Percentiles rank a stretch among this genome's conserved stretches.
Conservation (phyloP, 2,797 vertebrate genomes). For the Sebastes matsubarae region DNA sequence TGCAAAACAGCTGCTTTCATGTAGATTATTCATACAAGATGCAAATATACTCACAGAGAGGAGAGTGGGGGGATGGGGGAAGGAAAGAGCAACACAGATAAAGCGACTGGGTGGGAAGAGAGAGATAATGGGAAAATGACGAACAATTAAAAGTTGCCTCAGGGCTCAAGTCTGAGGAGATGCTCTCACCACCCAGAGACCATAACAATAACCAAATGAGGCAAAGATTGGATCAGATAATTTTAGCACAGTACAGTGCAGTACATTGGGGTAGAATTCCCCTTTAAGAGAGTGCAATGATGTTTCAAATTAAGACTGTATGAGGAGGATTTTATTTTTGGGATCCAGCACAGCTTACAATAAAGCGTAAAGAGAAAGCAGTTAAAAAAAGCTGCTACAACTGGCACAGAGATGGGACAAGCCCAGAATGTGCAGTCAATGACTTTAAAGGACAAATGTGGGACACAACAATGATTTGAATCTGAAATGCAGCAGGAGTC, state of each 20-base stretch:
- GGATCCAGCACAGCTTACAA: background rate
- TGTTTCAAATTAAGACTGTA: background rate
- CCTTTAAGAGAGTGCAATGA: slow-evolving; percentile 14
- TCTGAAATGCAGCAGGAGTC: background rate
- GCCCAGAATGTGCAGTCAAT: background rate
- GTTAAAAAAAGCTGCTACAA: too few relatives aligned
- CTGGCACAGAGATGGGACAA: background rate
- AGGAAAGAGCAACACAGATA: background rate
- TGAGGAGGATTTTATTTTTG: background rate
- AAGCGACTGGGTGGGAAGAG: background rate
- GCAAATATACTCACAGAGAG: background rate
- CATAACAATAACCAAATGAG: background rate
- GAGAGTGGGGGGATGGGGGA: background rate
- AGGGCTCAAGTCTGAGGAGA: background rate
- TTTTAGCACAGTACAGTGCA: background rate
- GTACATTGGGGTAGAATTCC: background rate
- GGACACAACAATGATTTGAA: background rate
- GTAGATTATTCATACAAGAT: background rate
- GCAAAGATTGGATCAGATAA: slow-evolving; percentile 10
- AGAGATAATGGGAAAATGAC: background rate
- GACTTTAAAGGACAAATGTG: background rate
- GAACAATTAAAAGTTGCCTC: slow-evolving; percentile 23
- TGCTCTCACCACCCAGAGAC: background rate
- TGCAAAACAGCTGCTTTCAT: slow-evolving; percentile 18
- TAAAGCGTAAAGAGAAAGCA: background rate